Base-by-base conservation (phyloP, 92 coral and sea anemone genomes). In the Heliopora coerulea region DNA sequence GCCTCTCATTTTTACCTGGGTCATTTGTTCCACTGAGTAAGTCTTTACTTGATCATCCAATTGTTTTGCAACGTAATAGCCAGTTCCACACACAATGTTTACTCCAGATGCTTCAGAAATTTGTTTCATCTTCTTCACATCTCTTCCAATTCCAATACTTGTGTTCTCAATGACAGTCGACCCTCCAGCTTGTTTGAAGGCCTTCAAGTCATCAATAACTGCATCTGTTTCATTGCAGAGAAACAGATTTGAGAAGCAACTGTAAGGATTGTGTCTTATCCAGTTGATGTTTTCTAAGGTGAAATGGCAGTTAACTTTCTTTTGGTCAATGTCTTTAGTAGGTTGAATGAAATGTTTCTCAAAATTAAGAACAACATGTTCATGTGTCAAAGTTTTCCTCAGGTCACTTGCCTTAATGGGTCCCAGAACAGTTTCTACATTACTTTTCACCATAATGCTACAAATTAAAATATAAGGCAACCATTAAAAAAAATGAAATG, bases 301-400 rank as follows among this genome's bases (percentile, higher is more conserved):
- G 35, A 89, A 80, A 1, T 85, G 63, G 24, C 50, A 64, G 26
- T 77, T 72, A 39, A 74, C 76, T 58, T 64, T 87, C 9, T 79
- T 63, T 48, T 74, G 77, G 44, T 95, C 91, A 17, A 81, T 56
- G 14, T 78, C 79, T 3, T 86, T 84, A 37, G 62, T 66, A 28
- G 97, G 91, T 57, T 75, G 56, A n/a, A 46, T 32, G 50, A 73
- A 81, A 77, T 89, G 83, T 56, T 57, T 56, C 65, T 82, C 78
- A 80, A 81, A 91, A 59, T 89, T 85, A 96, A 89, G 75, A 41
- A 65, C 80, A 3, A 91, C 75, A 82, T 91, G 97, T 44, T 91
- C 97, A 59, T 91, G 97, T 21, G 99, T 95, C 24, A 95, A 84
- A 11, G 99, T 95, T 64, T 91, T 83, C 3, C 91, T 91, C 57